Evolutionary conservation across 1,140 invertebrate species (phyloP).

Genomic region (Drosophila truncata): DNA sequence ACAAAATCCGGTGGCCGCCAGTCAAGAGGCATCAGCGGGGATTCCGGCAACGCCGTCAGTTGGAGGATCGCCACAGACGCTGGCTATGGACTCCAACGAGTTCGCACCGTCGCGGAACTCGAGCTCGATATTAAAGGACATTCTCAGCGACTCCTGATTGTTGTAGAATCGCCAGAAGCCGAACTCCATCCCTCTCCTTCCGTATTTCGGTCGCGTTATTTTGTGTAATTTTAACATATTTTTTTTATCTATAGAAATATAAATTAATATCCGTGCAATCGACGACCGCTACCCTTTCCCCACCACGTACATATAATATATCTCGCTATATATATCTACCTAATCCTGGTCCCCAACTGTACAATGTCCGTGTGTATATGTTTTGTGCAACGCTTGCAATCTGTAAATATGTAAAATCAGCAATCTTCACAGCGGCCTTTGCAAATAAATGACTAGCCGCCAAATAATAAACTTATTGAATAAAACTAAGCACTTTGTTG

Average conservation of each 20-base stretch:
- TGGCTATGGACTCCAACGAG: constrained; percentile 87
- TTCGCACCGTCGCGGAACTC: constrained; percentile 89
- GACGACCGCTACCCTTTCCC: not conserved
- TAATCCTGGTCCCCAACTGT: constrained; percentile 10
- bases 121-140: constrained; percentile 90
- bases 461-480: constrained; percentile 34
- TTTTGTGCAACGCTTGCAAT: constrained; percentile 26
- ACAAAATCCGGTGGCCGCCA: not conserved
- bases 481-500: not conserved
- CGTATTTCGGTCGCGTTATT: constrained; percentile 8
- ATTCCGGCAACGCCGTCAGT: constrained; percentile 12
- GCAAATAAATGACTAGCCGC: constrained; percentile 29
- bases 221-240: constrained; percentile 20
- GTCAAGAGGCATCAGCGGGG: constrained; percentile 8
- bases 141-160: constrained; percentile 89
- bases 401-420: constrained; percentile 42
- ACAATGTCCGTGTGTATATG: constrained; percentile 32
- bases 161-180: constrained; percentile 56
- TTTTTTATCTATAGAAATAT: constrained; percentile 17
- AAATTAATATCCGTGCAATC: constrained; percentile 22
- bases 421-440: constrained; percentile 45
- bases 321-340: constrained; percentile 22
- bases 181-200: not conserved
- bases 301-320: constrained; percentile 16
- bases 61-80: constrained; percentile 69